These are phyloP conservation scores for Clarias macrocephalus DNA, from an alignment of 2,113 vertebrate species.

Conservation along the genomic window DNA sequence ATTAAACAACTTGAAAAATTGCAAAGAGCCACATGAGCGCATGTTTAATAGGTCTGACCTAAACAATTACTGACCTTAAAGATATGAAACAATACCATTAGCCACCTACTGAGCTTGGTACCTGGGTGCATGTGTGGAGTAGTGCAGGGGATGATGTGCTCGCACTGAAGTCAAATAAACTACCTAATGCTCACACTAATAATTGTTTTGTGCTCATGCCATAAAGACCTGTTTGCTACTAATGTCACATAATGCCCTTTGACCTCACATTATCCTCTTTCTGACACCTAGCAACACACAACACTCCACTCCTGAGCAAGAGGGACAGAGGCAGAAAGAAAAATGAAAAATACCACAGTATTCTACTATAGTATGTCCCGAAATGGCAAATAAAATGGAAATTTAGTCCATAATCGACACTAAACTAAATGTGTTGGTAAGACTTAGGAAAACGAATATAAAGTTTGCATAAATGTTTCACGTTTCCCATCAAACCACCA, in stretches of 20 bases:
- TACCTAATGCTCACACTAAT: not conserved
- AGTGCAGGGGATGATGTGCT: not conserved
- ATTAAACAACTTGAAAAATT: not conserved
- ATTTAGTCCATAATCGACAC: not conserved
- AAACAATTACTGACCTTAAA: not conserved
- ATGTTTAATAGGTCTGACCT: not conserved
- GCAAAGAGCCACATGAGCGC: not conserved
- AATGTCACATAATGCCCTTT: slow-evolving; percentile 29
- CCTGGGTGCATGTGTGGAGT: not conserved
- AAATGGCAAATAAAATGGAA: not conserved
- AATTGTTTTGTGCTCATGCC: slow-evolving; percentile 14
- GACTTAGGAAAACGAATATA: not conserved
- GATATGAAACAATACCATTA: not conserved
- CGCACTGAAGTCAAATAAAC: slow-evolving; percentile 5
- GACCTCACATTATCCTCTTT: slow-evolving; percentile 29
- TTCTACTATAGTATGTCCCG: not conserved
- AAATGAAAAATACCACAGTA: not conserved
- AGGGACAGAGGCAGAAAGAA: not conserved
- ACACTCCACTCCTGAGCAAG: not conserved
- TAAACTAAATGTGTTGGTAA: not conserved
- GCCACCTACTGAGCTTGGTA: not conserved
- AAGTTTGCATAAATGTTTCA: not conserved
- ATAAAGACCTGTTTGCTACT: slow-evolving; percentile 24
- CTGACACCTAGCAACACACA: not conserved
- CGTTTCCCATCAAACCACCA: not conserved